phyloP scores from a whole-genome alignment of 2,797 vertebrate species.

The Clarias platycephalus region DNA sequence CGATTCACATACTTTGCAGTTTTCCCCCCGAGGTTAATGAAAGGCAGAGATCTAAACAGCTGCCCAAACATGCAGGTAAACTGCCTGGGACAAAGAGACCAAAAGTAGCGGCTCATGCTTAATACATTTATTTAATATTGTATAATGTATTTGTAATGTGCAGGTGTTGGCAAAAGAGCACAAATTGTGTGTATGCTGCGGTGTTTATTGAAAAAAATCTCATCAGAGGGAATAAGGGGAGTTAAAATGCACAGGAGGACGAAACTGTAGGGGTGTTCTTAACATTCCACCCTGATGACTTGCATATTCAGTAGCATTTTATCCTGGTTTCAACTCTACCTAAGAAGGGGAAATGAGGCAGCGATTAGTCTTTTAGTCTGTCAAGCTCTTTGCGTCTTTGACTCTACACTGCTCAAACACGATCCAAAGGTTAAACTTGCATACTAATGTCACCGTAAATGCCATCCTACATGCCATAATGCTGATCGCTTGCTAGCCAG shows the following conservation, averaged over 20 bases:
- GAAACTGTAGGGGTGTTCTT: neutral
- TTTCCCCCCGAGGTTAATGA: slow-evolving; percentile 35
- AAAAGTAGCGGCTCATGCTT: neutral
- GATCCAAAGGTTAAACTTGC: neutral
- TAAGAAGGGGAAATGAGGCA: neutral
- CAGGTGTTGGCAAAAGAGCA: neutral
- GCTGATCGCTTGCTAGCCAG: neutral
- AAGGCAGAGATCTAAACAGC: slow-evolving; percentile 30
- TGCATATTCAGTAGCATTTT: neutral
- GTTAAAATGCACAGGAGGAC: neutral
- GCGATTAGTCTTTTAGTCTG: neutral
- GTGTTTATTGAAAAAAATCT: neutral
- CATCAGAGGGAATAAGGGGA: neutral
- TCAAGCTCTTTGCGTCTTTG: neutral
- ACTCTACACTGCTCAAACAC: neutral
- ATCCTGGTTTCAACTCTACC: neutral
- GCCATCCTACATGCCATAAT: neutral
- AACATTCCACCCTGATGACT: neutral
- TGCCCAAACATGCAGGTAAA: slow-evolving; percentile 24
- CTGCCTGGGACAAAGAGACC: slow-evolving; percentile 27
- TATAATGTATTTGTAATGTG: neutral
- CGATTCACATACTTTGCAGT: slow-evolving; percentile 31
- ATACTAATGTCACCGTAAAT: neutral
- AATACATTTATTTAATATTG: neutral
- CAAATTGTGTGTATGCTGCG: neutral